These are phyloP conservation scores for Stictonetta naevosa DNA, from an alignment of 2,113 vertebrate species.

Conservation along the genomic window DNA sequence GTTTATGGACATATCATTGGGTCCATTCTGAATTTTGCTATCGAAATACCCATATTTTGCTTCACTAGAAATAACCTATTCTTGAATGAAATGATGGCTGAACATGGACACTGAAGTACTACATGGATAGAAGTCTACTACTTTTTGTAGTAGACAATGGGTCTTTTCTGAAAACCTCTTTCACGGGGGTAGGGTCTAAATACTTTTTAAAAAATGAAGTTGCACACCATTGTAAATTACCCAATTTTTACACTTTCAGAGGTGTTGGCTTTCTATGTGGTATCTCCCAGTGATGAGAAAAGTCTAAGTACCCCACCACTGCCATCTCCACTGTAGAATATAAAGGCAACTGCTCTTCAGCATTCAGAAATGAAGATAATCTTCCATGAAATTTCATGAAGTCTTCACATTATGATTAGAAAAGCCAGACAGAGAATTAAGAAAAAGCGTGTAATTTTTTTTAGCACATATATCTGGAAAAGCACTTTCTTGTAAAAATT, in stretches of 20 bases:
- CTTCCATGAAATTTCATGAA: neutral
- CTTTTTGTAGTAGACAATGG: conserved; percentile 5
- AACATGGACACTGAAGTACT: neutral
- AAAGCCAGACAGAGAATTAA: conserved; percentile 7
- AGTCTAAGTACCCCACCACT: neutral
- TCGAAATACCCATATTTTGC: conserved; percentile 8
- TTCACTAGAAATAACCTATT: conserved; percentile 32
- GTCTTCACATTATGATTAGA: neutral
- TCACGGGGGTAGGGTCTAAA: neutral
- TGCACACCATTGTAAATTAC: neutral
- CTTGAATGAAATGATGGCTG: neutral
- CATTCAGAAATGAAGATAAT: neutral
- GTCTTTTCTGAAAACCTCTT: conserved; percentile 49
- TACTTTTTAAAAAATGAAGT: conserved; percentile 42
- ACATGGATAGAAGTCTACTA: neutral
- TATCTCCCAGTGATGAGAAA: neutral
- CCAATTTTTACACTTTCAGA: neutral
- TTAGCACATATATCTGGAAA: conserved; percentile 20
- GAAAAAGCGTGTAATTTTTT: neutral
- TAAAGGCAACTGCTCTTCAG: neutral
- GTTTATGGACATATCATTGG: conserved; percentile 35
- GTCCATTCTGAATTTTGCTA: conserved; percentile 40
- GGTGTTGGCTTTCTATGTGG: neutral
- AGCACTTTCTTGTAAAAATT: conserved; percentile 6
- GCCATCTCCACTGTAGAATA: neutral